Base-by-base conservation (phyloP, 2,888 invertebrate genomes). In the Nesidiocoris tenuis region DNA sequence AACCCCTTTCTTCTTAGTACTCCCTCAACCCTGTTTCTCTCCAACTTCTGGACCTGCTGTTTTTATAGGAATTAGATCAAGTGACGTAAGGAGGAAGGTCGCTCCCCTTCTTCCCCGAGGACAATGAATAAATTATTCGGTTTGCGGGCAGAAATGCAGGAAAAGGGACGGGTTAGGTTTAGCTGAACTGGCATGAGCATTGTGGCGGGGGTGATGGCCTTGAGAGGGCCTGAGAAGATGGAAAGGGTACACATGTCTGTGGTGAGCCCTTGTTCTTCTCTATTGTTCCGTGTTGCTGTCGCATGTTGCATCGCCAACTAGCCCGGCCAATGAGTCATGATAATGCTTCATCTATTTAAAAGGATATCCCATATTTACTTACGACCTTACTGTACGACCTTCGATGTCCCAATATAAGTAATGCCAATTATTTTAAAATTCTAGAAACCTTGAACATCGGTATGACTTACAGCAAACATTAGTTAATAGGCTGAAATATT, bases 51-150 rank as follows among this genome's bases (percentile, higher is more conserved):
- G 23, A 23, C 22, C 63, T 64, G 22, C 55, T 74, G 74, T 74
- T 74, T n/a, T 74, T 74, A 65, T 74, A 23, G 74, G 65, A 74
- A 74, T 74, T 74, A 55, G 74, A 74, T 74, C 74, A 74, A 54
- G 55, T 65, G 74, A 54, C 54, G 74, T 23, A 7, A 74, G 67
- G 67, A 25, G 22, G 59, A 39, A 39, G 39, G 39, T 39, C 64
- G 64, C 16, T 63, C 64, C 22, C 64, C 21, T n/a, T 63, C 64
- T 23, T 39, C 39, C 39, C 39, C n/a, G 61, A 71, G 61, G 71
- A 71, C 71, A 71, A 71, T 71, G 71, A 71, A 71, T 71, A 71
- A 71, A 71, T 71, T 71, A 71, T 71, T 61, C 18, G 71, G 17
- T 22, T 71, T 71, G 59, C 25, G 25, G 61, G 61, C 17, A 22